These are phyloP conservation scores for Andrena trimmerana DNA, from an alignment of 2,888 invertebrate species.

Conservation along the genomic window DNA sequence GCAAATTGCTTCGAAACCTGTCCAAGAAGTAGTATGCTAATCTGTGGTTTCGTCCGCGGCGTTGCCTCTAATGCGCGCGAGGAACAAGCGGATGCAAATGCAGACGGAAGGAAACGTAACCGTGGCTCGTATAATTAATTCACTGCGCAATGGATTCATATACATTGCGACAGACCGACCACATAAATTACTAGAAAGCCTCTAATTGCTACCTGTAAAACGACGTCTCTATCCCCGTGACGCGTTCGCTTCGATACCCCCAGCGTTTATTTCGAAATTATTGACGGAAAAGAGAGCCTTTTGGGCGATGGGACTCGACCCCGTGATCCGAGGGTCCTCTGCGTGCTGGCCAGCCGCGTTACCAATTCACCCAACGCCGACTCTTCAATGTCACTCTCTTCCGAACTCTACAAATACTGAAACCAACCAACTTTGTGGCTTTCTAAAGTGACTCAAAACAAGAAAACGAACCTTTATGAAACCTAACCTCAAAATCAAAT, in stretches of 20 bases:
- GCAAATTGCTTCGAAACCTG: constrained; percentile 50
- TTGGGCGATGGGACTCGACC: too few relatives aligned
- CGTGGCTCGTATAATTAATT: constrained; percentile 43
- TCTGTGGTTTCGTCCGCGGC: constrained; percentile 25
- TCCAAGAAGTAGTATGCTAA: constrained; percentile 41
- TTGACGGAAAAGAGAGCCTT: too few relatives aligned
- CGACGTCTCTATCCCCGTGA: not conserved
- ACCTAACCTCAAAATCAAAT: too few relatives aligned
- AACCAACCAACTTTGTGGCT: too few relatives aligned
- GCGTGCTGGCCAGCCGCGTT: too few relatives aligned
- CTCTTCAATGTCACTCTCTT: too few relatives aligned
- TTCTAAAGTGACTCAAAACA: too few relatives aligned
- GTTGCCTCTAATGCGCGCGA: not conserved
- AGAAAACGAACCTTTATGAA: too few relatives aligned
- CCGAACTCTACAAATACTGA: too few relatives aligned
- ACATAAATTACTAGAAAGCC: not conserved
- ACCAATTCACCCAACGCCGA: too few relatives aligned
- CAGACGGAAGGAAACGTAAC: not conserved
- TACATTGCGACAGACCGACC: not conserved
- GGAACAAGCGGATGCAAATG: constrained; percentile 32
- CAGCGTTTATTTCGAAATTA: not conserved
- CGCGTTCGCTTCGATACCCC: not conserved
- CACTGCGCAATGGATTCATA: not conserved
- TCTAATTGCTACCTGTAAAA: not conserved
- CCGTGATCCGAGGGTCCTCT: too few relatives aligned